A percentile compares a stretch with the other conserved stretches of the same genome.
Evolutionary conservation across 2,113 vertebrate genomes (phyloP).

Genomic region (Xiphias gladius): DNA sequence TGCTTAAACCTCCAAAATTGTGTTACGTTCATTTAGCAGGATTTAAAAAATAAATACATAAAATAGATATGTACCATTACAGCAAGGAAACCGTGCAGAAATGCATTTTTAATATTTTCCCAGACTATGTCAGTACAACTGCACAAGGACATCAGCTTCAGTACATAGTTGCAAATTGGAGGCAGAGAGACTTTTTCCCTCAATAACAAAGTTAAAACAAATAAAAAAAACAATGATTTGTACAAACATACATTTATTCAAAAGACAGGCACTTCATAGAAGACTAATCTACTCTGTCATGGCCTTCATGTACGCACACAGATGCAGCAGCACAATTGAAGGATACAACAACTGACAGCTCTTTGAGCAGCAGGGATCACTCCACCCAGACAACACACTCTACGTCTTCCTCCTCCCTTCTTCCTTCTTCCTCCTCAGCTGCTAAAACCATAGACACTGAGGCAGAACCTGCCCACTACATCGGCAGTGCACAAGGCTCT

Average conservation of each 20-base stretch:
- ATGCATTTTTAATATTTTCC: neutral
- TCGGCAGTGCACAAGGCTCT: slow-evolving; percentile 34
- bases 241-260: neutral
- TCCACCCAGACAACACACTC: neutral
- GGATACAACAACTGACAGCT: slow-evolving; percentile 41
- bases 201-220: neutral
- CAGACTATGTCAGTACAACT: neutral
- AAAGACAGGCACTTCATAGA: neutral
- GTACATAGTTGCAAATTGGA: neutral
- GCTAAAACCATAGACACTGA: neutral
- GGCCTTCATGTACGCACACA: slow-evolving; percentile 42
- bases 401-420: slow-evolving; percentile 3
- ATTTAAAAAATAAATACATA: neutral
- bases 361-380: slow-evolving; percentile 12
- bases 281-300: slow-evolving; percentile 7
- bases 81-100: neutral
- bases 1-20: neutral
- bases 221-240: neutral
- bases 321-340: slow-evolving; percentile 65
- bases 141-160: neutral
- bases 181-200: neutral
- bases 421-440: slow-evolving; percentile 5
- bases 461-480: slow-evolving; percentile 27
- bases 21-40: neutral
- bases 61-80: neutral